Conservation (phyloP, 2,888 invertebrate species). For the Unio pictorum region DNA sequence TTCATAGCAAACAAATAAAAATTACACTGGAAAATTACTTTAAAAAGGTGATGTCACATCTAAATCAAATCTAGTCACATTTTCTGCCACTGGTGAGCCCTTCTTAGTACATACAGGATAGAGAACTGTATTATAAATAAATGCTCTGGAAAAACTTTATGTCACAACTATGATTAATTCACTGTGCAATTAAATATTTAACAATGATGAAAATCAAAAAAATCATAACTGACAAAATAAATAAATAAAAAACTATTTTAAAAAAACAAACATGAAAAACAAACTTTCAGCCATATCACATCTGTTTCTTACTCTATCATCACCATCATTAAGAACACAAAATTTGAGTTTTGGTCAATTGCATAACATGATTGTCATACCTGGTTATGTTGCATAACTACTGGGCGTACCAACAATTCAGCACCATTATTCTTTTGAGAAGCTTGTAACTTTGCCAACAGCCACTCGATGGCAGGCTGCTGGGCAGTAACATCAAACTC, state of each 20-base stretch:
- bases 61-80: no score
- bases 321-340: conserved; percentile 6
- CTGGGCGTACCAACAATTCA: conserved; percentile 52
- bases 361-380: conserved; percentile 22
- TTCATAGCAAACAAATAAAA: no score
- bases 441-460: conserved; percentile 57
- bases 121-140: no score
- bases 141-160: no score
- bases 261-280: background rate
- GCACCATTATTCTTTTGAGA: conserved; percentile 53
- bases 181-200: no score
- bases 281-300: background rate
- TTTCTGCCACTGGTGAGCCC: no score
- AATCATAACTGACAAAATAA: background rate
- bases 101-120: no score
- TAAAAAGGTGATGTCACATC: no score
- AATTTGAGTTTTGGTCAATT: background rate
- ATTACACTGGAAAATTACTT: no score
- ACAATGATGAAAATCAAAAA: no score
- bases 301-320: conserved; percentile 11
- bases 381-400: conserved; percentile 56
- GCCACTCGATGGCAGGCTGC: conserved; percentile 62
- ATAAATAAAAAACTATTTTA: background rate
- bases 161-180: no score
- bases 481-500: conserved; percentile 57